These are phyloP conservation scores for Ctenosaura bakeri DNA, from an alignment of 2,797 vertebrate species.

Conservation along the genomic window DNA sequence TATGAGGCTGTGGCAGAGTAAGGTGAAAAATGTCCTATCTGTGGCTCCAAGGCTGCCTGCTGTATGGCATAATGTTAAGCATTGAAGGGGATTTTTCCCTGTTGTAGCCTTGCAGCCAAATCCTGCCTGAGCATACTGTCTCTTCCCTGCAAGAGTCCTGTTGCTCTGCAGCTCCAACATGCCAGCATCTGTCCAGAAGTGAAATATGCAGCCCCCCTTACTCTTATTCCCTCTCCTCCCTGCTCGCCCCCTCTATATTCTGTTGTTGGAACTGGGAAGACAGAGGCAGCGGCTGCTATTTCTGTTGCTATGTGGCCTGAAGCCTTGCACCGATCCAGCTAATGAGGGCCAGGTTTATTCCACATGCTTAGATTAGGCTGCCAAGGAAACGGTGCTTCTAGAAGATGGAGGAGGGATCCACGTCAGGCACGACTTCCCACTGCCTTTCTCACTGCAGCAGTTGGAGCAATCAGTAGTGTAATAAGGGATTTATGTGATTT, in stretches of 20 bases:
- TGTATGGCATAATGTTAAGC: background rate
- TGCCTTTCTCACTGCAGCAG: conserved; percentile 15
- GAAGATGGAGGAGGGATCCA: background rate
- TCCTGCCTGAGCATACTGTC: background rate
- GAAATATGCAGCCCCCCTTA: conserved; percentile 65
- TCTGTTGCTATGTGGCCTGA: conserved; percentile 2
- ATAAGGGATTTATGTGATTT: background rate
- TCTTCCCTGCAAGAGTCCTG: background rate
- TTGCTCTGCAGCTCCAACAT: conserved; percentile 61
- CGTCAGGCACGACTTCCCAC: conserved; percentile 41
- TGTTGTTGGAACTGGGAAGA: conserved; percentile 49
- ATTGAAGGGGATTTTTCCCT: background rate
- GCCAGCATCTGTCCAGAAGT: conserved; percentile 51
- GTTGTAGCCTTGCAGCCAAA: background rate
- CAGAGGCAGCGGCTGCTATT: conserved; percentile 1
- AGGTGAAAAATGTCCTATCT: conserved; percentile 24
- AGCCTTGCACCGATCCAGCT: background rate
- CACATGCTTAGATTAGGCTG: conserved; percentile 4
- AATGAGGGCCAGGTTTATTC: conserved; percentile 45
- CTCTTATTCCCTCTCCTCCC: conserved; percentile 62
- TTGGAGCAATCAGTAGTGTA: background rate
- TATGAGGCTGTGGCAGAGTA: background rate
- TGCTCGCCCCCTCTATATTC: conserved; percentile 62
- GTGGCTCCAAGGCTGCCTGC: background rate
- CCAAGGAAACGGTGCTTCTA: conserved; percentile 8